Conservation (phyloP, 1,140 invertebrate species). For the Tenebrio molitor region DNA sequence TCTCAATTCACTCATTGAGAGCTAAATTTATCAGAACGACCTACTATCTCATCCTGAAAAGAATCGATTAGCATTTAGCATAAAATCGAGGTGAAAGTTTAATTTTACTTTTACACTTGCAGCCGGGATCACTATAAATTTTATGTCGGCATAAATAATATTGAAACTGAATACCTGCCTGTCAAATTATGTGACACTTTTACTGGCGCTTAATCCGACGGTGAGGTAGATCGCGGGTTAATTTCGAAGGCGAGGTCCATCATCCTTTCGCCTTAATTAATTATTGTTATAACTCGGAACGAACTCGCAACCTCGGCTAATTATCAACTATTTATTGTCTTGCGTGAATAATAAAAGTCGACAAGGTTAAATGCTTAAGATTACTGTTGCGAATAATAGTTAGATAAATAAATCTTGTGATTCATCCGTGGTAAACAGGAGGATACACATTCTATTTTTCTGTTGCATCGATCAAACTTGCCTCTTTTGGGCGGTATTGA, state of each 20-base stretch:
- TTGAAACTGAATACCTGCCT: neutral
- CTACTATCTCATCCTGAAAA: constrained; percentile 4
- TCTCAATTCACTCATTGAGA: neutral
- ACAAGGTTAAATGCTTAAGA: constrained; percentile 14
- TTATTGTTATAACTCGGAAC: neutral
- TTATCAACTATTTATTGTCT: constrained; percentile 5
- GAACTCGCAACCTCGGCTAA: too few species aligned
- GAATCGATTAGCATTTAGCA: constrained; percentile 3
- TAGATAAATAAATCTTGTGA: neutral
- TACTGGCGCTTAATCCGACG: constrained; percentile 7
- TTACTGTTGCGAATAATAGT: constrained; percentile 5
- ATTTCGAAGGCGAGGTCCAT: constrained; percentile 1
- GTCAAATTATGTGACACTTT: constrained; percentile 3
- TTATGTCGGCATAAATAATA: neutral
- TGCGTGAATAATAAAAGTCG: constrained; percentile 1
- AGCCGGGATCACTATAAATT: constrained; percentile 5
- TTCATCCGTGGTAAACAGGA: too few species aligned
- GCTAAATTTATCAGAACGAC: constrained; percentile 6
- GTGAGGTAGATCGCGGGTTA: neutral
- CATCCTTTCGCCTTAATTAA: neutral
- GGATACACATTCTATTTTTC: too few species aligned
- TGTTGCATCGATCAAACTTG: neutral
- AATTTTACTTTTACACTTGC: constrained; percentile 37
- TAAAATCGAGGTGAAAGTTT: constrained; percentile 33
- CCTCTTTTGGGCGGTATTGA: too few species aligned